Percentiles rank a stretch among this genome's conserved stretches.
These are phyloP conservation scores for Athrips mouffetella DNA, from an alignment of 2,888 invertebrate species.

Conservation along the genomic window DNA sequence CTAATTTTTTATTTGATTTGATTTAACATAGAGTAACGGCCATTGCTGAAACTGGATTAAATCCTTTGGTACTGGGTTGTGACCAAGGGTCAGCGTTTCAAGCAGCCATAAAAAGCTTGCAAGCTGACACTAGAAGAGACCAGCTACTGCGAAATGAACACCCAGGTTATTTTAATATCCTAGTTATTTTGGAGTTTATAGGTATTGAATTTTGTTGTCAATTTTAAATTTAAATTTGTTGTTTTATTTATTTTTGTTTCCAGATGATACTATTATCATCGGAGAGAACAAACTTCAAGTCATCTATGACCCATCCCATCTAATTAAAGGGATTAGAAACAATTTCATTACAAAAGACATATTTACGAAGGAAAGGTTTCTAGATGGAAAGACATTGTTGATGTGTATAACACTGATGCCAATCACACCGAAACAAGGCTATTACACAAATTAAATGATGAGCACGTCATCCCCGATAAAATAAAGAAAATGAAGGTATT, in stretches of 20 bases:
- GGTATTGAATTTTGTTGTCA: no score
- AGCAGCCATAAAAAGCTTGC: not conserved
- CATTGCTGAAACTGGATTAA: not conserved
- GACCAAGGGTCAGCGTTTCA: slow-evolving; percentile 1
- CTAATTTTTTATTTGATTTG: no score
- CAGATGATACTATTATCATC: not conserved
- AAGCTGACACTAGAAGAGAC: not conserved
- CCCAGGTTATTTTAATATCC: no score
- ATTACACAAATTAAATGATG: slow-evolving; percentile 2
- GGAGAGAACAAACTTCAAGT: not conserved
- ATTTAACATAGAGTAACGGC: no score
- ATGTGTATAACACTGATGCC: slow-evolving; percentile 7
- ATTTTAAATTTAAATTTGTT: no score
- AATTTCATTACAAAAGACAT: not conserved
- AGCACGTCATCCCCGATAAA: slow-evolving; percentile 1
- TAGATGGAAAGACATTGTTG: slow-evolving; percentile 3
- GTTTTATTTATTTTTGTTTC: no score
- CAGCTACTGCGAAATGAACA: not conserved
- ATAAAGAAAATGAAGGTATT: slow-evolving; percentile 5
- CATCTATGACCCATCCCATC: slow-evolving; percentile 4
- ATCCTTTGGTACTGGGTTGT: not conserved
- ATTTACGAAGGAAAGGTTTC: not conserved
- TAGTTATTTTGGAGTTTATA: no score
- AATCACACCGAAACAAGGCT: not conserved
- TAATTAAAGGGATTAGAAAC: slow-evolving; percentile 1